Evolutionary conservation across 2,888 invertebrate genomes (phyloP), one percentile per base, ranked within the genome.

Genomic region (Acrobasis suavella): DNA sequence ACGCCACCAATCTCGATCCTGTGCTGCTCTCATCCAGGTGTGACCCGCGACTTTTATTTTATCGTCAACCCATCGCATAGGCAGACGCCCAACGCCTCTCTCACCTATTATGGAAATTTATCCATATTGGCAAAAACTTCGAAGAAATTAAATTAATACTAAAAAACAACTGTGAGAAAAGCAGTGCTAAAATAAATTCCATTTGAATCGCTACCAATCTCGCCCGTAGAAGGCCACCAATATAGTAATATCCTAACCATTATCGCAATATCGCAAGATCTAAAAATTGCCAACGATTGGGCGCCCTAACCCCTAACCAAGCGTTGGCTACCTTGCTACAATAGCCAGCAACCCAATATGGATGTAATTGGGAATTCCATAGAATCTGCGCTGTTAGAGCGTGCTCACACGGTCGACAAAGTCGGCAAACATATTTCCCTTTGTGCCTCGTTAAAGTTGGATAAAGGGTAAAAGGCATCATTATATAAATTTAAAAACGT

Each of bases 341-440:
- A 85, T 83, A 77, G 81, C 77, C 68, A 52, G 62, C 66, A 64
- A 67, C 83, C 88, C 74, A 81, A 89, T 87, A 89, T 78, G 89
- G 88, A 67, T 66, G 86, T 87, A 87, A 88, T 88, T 89, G 88
- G 86, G 78, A 61, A 64, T 64, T 59, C 58, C 51, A 42, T 12
- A 14, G 50, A 63, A 17, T 46, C 55, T 60, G 49, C 50, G 14
- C 54, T 54, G 62, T 65, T 62, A 65, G 54, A 50, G 37, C 22
- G 49, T 54, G 55, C 55, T 32, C 55, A 55, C 55, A 55, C 62
- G 54, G 54, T 62, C 55, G 50, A 55, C 62, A 60, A 60, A 52
- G 50, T 37, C 60, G 22, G 15, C 15, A 14, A 46, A 60, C 52
- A 60, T 52, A 52, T 51, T 52, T 60, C 50, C 22, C 51, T 42